Conservation (phyloP, 2,113 vertebrate genomes). For the Chamaea fasciata region DNA sequence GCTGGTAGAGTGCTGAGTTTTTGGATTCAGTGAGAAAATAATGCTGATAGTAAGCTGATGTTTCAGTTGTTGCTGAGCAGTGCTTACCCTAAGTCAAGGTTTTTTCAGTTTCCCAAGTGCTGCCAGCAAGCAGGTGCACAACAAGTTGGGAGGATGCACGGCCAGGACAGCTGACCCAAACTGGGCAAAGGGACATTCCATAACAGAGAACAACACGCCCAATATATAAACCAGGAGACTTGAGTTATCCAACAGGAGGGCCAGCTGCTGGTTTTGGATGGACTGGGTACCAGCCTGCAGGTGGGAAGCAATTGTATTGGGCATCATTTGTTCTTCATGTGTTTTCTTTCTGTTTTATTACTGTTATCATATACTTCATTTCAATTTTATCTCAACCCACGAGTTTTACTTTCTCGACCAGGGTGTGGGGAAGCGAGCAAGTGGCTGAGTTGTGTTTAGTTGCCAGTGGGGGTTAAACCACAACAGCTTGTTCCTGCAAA, state of each 20-base stretch:
- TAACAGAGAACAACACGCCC: not conserved
- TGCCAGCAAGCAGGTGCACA: not conserved
- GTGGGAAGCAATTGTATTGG: not conserved
- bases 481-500: not conserved
- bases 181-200: not conserved
- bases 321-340: not conserved
- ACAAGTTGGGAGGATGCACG: not conserved
- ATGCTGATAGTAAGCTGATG: not conserved
- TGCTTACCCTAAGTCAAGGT: not conserved
- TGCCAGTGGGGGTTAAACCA: not conserved
- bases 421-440: not conserved
- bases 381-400: not conserved
- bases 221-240: not conserved
- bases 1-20: not conserved
- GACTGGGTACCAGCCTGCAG: not conserved
- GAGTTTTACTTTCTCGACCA: not conserved
- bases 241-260: not conserved
- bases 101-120: not conserved
- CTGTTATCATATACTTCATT: not conserved
- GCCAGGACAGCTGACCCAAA: not conserved
- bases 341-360: not conserved
- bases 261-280: rapidly evolving
- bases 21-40: not conserved
- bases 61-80: not conserved
- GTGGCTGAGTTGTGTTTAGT: too few species aligned